Evolutionary conservation across 2,888 invertebrate genomes (phyloP), one percentile per base, ranked within the genome.

Genomic region (Deilephila porcellus): DNA sequence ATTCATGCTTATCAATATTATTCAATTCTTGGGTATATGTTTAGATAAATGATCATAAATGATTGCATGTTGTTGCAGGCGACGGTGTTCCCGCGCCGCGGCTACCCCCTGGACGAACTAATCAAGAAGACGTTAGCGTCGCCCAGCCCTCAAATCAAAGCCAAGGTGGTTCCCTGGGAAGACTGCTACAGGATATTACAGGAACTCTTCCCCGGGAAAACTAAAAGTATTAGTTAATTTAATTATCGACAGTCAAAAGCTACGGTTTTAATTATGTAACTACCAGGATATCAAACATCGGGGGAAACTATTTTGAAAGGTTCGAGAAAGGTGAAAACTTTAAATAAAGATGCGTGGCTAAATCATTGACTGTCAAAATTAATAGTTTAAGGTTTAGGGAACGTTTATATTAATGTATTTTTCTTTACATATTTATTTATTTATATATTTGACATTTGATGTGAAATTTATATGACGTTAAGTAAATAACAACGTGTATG

Each of bases 141-240:
- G 0, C 77, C 86, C 0, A 73, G 76, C 0, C 90, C 92, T 0
- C 86, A 85, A 32, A 80, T 93, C 1, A 82, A 81, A 20, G 93
- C 93, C 1, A 84, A 82, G 32, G 91, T 93, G 3, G 88, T 92
- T 0, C 90, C 93, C 17, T 94, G 94, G 94, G 86, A 85, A 0
- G 87, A 90, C 76, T 87, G 86, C 67, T 86, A 85, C 73, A 78
- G 81, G 14, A 92, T 94, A 79, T 60, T 89, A 0, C 76, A 86
- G 1, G 90, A 89, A 32, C 56, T 93, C 1, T 90, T 91, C 78
- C 93, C 91, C 0, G 77, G 78, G 4, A 79, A 77, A 72, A 29
- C 67, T 11, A 67, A 67, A 11, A 67, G 45, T 67, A 52, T 67
- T 25, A 1, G 45, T 52, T 67, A 67, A 52, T 45, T 67, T 67